These are phyloP conservation scores for Larimichthys crocea DNA, from an alignment of 2,113 vertebrate species.

Conservation along the genomic window DNA sequence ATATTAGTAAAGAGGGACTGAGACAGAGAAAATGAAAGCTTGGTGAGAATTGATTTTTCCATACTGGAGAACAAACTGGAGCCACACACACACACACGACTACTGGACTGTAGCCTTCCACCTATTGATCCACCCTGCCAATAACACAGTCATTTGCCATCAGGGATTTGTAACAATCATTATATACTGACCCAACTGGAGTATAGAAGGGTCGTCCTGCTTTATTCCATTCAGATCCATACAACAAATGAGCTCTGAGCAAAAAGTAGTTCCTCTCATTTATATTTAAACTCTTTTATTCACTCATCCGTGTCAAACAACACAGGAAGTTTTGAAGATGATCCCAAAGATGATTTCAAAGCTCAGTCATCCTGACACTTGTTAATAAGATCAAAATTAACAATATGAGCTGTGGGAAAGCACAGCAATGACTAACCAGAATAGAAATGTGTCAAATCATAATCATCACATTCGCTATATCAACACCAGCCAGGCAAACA, in stretches of 20 bases:
- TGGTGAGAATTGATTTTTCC: slow-evolving; percentile 76
- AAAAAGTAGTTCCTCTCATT: slow-evolving; percentile 31
- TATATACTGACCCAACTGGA: slow-evolving; percentile 72
- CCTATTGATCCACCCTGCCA: slow-evolving; percentile 76
- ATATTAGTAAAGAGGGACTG: slow-evolving; percentile 41
- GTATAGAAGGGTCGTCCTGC: slow-evolving; percentile 55
- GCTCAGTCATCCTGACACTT: slow-evolving; percentile 36
- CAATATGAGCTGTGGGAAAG: slow-evolving; percentile 46
- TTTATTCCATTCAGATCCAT: slow-evolving; percentile 36
- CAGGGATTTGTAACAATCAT: slow-evolving; percentile 78
- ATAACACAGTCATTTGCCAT: slow-evolving; percentile 75
- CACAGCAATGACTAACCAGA: slow-evolving; percentile 64
- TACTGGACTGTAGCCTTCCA: slow-evolving; percentile 64
- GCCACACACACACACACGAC: slow-evolving; percentile 49
- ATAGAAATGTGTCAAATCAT: slow-evolving; percentile 69
- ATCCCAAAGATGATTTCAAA: slow-evolving; percentile 24
- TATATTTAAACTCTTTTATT: not conserved
- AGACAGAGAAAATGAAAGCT: slow-evolving; percentile 65
- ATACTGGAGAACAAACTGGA: slow-evolving; percentile 63
- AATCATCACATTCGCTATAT: slow-evolving; percentile 64
- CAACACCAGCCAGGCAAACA: slow-evolving; percentile 63
- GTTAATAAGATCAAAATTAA: slow-evolving; percentile 46
- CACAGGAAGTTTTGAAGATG: not conserved
- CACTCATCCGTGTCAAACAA: slow-evolving; percentile 7
- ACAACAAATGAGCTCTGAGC: slow-evolving; percentile 33